Percentiles rank a stretch among this genome's conserved stretches.
Conservation (phyloP, 2,797 vertebrate genomes). For the Otolemur crassicaudatus region DNA sequence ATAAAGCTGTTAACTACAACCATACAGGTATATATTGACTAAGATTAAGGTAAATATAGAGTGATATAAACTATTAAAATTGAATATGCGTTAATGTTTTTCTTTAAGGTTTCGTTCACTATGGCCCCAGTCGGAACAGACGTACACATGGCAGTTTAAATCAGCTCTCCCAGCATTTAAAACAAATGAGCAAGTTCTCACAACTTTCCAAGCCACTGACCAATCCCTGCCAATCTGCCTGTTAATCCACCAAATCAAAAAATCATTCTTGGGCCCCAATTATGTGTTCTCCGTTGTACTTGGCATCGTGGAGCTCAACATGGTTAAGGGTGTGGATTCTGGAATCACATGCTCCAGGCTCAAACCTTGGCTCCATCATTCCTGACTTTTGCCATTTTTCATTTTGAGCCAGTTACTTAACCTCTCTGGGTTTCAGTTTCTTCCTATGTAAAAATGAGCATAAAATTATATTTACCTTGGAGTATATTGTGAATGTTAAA, state of each 20-base stretch:
- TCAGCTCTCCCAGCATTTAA: not conserved
- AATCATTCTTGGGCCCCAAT: not conserved
- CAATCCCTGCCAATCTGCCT: not conserved
- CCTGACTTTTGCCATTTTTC: not conserved
- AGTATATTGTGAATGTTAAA: not conserved
- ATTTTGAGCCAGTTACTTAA: not conserved
- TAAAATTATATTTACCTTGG: not conserved
- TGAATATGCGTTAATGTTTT: conserved; percentile 1
- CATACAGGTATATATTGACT: not conserved
- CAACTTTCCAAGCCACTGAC: not conserved
- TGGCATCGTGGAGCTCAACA: not conserved
- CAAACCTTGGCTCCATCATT: not conserved
- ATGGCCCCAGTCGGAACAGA: not conserved
- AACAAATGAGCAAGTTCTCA: not conserved
- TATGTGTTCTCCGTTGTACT: not conserved
- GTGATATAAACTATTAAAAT: conserved; percentile 21
- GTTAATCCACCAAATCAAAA: not conserved
- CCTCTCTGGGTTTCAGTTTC: not conserved
- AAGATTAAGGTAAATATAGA: not conserved
- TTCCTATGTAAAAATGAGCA: not conserved
- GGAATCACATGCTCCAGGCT: not conserved
- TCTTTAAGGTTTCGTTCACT: not conserved
- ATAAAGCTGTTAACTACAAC: not conserved
- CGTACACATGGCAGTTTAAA: not conserved
- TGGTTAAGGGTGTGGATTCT: not conserved